Base-by-base conservation (phyloP, 2,888 invertebrate species). In the Eurytoma adleriae region DNA sequence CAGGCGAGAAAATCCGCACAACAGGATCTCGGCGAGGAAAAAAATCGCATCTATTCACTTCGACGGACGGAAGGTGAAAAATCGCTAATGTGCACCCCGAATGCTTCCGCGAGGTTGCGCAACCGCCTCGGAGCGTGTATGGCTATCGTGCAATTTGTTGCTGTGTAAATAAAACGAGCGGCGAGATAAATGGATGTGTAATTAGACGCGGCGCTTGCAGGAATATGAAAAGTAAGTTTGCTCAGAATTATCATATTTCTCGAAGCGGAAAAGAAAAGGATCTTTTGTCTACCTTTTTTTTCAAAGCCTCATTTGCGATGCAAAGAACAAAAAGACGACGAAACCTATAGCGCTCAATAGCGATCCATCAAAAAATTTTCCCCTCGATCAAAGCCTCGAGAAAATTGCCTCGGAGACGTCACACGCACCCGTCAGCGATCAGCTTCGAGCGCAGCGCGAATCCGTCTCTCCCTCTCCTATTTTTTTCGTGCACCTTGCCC, bases 31-130 rank as follows among this genome's bases (percentile, higher is more conserved):
- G 20, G 24, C 24, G 1, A 24, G 24, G 2, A 70, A 59, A 61
- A 71, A 71, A 71, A 61, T 5, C 27, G 10, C 52, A 61, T 71
- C 52, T 48, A 71, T 71, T 71, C 61, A 61, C 59, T 71, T 71
- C 52, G 61, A 61, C 61, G 40, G 71, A 16, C 69, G 40, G 56
- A n/a, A 71, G n/a, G 48, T 61, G 61, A 71, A 71, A 61, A 71
- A 71, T 61, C 10, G 18, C 61, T 71, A 61, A 61, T 71, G 61
- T 24, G 27, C 50, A 48, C 50, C 40, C 40, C 40, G 40, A 24
- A 24, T 61, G 71, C 61, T 61, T 71, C 71, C 71, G 50, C 61
- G 61, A 50, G n/a, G 13, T 71, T 71, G 52, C 61, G 27, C 52
- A 71, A 71, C 24, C 24, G 2, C 2, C 24, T 24, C 40, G 40